Conservation (phyloP, 2,113 vertebrate species). For the Oryzias celebensis region DNA sequence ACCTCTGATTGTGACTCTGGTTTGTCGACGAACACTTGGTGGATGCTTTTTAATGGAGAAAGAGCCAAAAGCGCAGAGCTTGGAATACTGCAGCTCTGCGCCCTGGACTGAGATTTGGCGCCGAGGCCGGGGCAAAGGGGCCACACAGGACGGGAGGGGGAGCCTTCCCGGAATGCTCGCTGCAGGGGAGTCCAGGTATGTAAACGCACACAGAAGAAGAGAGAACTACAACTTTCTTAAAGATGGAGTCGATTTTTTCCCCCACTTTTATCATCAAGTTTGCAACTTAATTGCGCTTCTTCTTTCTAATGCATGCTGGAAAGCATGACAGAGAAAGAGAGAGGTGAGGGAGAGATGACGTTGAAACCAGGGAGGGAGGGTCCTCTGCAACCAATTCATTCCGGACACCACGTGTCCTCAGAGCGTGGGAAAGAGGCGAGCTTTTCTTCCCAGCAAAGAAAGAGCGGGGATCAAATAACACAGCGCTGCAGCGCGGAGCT, state of each 20-base stretch:
- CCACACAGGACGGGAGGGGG: constrained; percentile 50
- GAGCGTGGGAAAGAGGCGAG: constrained; percentile 99
- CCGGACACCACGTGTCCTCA: constrained; percentile 86
- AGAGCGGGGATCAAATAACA: constrained; percentile 86
- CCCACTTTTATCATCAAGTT: not conserved
- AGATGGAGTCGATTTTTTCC: not conserved
- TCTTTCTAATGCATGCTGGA: constrained; percentile 16
- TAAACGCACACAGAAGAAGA: not conserved
- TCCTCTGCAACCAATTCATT: constrained; percentile 88
- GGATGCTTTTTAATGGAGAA: not conserved
- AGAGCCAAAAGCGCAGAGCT: constrained; percentile 1
- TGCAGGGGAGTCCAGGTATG: not conserved
- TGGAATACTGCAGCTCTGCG: constrained; percentile 2
- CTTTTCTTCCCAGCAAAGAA: constrained; percentile 96
- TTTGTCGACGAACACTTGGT: constrained; percentile 38
- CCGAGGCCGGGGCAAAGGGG: constrained; percentile 30
- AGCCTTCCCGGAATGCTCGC: constrained; percentile 12
- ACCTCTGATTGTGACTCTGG: constrained; percentile 17
- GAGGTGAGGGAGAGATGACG: constrained; percentile 63
- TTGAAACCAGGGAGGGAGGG: constrained; percentile 79
- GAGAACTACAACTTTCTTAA: not conserved
- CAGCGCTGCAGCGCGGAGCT: constrained; percentile 65
- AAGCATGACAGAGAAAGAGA: constrained; percentile 26
- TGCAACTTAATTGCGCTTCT: not conserved
- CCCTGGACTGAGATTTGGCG: constrained; percentile 47